A percentile compares a stretch with the other conserved stretches of the same genome.
phyloP scores from a whole-genome alignment of 2,888 invertebrate genomes.

The Drosophila atroscutellata region DNA sequence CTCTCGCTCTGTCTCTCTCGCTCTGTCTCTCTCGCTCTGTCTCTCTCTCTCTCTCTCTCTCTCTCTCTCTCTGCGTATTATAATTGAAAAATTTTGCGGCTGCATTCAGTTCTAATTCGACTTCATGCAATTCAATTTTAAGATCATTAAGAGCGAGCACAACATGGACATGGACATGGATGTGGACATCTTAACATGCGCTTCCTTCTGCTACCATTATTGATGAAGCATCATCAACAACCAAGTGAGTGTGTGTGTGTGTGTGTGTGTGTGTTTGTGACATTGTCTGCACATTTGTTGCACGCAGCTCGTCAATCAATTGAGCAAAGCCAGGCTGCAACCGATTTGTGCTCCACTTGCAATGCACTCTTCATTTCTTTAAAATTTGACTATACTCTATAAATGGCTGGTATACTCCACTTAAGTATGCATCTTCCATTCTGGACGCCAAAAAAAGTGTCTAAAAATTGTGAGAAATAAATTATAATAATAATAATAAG shows the following conservation, averaged over 20 bases:
- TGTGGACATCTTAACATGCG: conserved; percentile 72
- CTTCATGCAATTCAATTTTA: conserved; percentile 64
- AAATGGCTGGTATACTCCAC: not conserved
- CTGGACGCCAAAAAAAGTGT: too few species aligned
- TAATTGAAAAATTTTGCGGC: conserved; percentile 70
- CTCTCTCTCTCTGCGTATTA: conserved; percentile 19
- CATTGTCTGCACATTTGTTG: conserved; percentile 68
- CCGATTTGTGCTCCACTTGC: conserved; percentile 74
- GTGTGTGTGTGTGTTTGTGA: conserved; percentile 51
- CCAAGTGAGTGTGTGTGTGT: conserved; percentile 39
- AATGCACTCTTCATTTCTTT: conserved; percentile 20
- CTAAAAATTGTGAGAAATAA: not conserved
- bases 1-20: too few species aligned
- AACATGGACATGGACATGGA: conserved; percentile 69
- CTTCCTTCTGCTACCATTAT: conserved; percentile 75
- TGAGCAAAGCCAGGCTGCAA: conserved; percentile 58
- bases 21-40: conserved; percentile 18
- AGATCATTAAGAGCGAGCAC: conserved; percentile 72
- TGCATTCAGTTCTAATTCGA: conserved; percentile 70
- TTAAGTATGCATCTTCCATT: not conserved
- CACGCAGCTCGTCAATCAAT: conserved; percentile 80
- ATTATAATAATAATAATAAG: not conserved
- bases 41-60: conserved; percentile 39
- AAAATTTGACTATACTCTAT: conserved; percentile 15
- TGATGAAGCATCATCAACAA: conserved; percentile 51